phyloP scores from a whole-genome alignment of 2,888 invertebrate genomes.

The Drosophila cognata region DNA sequence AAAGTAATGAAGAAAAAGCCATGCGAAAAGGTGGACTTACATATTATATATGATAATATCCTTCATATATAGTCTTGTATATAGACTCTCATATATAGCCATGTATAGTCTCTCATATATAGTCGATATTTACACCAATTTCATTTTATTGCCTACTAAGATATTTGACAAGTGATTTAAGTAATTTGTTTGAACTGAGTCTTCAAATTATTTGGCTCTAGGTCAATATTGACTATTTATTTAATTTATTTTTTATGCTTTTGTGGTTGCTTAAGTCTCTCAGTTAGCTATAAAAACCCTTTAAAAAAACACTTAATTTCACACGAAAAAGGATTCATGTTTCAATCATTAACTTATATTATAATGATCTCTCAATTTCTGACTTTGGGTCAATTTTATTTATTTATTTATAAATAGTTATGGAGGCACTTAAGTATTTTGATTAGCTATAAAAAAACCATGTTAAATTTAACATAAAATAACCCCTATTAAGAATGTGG shows the following conservation, averaged over 20 bases:
- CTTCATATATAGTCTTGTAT: neutral
- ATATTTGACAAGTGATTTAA: neutral
- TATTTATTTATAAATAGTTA: neutral
- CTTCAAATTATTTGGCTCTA: rapidly evolving
- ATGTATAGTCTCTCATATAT: neutral
- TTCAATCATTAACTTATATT: neutral
- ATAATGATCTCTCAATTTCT: no score
- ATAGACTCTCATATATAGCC: neutral
- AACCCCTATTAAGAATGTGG: no score
- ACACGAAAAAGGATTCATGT: neutral
- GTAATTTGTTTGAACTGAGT: neutral
- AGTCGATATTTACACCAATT: neutral
- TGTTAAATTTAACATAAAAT: no score
- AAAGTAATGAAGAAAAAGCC: neutral
- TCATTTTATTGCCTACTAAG: rapidly evolving
- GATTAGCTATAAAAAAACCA: neutral
- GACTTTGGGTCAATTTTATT: neutral
- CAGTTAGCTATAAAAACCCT: neutral
- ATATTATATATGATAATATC: neutral
- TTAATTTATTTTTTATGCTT: neutral
- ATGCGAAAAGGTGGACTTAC: neutral
- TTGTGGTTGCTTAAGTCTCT: neutral
- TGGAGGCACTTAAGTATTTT: neutral
- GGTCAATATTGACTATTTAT: neutral
- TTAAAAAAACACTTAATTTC: neutral